phyloP scores from a whole-genome alignment of 2,113 vertebrate species.

The Sylvicapra grimmia region DNA sequence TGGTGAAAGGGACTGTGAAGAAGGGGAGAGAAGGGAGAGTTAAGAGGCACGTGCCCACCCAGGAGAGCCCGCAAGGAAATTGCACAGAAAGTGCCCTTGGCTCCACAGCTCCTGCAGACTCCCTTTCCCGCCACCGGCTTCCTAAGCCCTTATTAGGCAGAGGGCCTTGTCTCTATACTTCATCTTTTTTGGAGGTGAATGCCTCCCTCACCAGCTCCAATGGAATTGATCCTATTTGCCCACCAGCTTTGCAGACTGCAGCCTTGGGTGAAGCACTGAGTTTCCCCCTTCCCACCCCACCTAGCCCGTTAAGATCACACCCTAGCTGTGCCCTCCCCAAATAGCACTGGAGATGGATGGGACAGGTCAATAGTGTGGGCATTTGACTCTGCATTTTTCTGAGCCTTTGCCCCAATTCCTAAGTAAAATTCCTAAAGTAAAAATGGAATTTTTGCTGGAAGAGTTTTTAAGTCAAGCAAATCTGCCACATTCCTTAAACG shows the following conservation, averaged over 20 bases:
- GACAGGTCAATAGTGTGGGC: not conserved
- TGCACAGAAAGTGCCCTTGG: not conserved
- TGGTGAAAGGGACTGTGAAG: constrained; percentile 17
- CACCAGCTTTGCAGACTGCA: not conserved
- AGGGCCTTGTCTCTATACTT: constrained; percentile 1
- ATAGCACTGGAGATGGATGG: not conserved
- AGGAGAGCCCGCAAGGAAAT: not conserved
- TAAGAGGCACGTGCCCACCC: not conserved
- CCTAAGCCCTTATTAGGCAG: not conserved
- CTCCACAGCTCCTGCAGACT: not conserved
- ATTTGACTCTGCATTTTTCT: not conserved
- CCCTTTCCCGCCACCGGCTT: not conserved
- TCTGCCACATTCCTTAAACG: constrained; percentile 70
- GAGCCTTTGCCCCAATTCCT: constrained; percentile 23
- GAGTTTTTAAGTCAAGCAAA: constrained; percentile 62
- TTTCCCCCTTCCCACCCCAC: not conserved
- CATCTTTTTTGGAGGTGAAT: not conserved
- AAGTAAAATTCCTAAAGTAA: constrained; percentile 59
- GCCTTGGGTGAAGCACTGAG: not conserved
- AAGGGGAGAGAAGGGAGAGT: not conserved
- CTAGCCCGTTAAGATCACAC: not conserved
- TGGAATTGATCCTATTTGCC: not conserved
- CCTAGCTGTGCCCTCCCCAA: not conserved
- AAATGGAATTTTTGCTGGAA: constrained; percentile 62
- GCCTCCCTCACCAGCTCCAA: not conserved